Evolutionary conservation across 2,888 invertebrate species (phyloP).

Genomic region (Cerastis leucographa): DNA sequence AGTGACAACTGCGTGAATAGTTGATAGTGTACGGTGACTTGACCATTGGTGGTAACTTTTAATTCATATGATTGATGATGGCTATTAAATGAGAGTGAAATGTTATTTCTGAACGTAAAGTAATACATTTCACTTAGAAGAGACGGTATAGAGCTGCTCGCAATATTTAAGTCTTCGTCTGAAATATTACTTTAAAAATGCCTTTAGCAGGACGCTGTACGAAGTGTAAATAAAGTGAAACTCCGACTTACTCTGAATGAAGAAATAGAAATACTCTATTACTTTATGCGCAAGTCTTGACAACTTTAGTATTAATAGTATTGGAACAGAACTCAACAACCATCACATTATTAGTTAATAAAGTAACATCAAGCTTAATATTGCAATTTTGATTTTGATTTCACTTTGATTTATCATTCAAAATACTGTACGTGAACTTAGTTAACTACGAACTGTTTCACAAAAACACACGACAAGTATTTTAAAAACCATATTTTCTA

Average conservation of each 20-base stretch:
- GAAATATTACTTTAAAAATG: slow-evolving; percentile 40
- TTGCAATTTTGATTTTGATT: neutral
- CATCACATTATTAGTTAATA: neutral
- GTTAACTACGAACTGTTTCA: neutral
- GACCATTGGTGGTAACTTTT: slow-evolving; percentile 51
- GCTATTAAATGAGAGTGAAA: slow-evolving; percentile 24
- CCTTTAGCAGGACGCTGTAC: slow-evolving; percentile 1
- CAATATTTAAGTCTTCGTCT: slow-evolving; percentile 20
- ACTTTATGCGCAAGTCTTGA: slow-evolving; percentile 9
- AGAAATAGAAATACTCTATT: slow-evolving; percentile 13
- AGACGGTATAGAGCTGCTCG: slow-evolving; percentile 17
- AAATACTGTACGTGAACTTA: neutral
- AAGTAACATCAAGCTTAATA: neutral
- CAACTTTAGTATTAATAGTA: neutral
- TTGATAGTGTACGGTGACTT: slow-evolving; percentile 27
- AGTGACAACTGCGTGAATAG: slow-evolving; percentile 44
- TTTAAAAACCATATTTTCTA: neutral
- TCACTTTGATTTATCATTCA: neutral
- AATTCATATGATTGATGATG: slow-evolving; percentile 61
- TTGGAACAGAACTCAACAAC: neutral
- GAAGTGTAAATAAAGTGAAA: slow-evolving; percentile 31
- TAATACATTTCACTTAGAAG: slow-evolving; percentile 15
- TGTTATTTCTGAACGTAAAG: slow-evolving; percentile 26
- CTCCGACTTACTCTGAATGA: slow-evolving; percentile 17
- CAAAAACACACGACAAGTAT: neutral